Conservation (phyloP, 2,888 invertebrate genomes). For the Platyscelio sp. region DNA sequence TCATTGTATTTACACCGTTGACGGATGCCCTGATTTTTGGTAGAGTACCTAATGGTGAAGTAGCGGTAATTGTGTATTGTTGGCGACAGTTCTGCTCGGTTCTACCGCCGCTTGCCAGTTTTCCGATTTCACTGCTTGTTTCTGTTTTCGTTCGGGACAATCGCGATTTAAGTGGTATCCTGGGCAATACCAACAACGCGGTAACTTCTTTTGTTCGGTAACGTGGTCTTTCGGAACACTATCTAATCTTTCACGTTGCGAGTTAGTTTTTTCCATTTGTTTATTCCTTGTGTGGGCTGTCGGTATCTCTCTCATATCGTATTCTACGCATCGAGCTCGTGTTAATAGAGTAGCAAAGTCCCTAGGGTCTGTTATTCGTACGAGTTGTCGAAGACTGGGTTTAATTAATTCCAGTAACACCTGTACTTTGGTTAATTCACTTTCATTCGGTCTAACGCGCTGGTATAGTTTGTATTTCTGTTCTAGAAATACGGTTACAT, state of each 20-base stretch:
- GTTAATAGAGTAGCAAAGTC: constrained; percentile 10
- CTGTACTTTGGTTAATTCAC: background rate
- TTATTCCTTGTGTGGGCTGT: no score
- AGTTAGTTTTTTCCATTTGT: no score
- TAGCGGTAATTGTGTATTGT: background rate
- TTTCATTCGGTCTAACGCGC: constrained; percentile 11
- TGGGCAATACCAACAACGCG: constrained; percentile 32
- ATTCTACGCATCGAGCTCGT: background rate
- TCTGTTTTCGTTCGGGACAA: background rate
- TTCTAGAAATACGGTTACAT: background rate
- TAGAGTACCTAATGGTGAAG: background rate
- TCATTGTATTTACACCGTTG: background rate
- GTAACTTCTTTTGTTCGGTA: no score
- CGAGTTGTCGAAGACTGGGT: background rate
- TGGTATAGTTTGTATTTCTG: constrained; percentile 27
- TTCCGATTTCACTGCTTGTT: background rate
- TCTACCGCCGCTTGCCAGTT: constrained; percentile 26
- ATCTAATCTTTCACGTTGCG: no score
- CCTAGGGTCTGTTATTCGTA: background rate
- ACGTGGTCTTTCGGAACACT: no score
- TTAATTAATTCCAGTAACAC: background rate
- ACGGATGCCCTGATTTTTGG: background rate
- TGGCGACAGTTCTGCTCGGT: background rate
- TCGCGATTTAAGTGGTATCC: constrained; percentile 21
- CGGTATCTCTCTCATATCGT: background rate